Percentiles rank a stretch among this genome's conserved stretches.
Conservation (phyloP, 1,140 invertebrate genomes). For the Brachionus koreanus region DNA sequence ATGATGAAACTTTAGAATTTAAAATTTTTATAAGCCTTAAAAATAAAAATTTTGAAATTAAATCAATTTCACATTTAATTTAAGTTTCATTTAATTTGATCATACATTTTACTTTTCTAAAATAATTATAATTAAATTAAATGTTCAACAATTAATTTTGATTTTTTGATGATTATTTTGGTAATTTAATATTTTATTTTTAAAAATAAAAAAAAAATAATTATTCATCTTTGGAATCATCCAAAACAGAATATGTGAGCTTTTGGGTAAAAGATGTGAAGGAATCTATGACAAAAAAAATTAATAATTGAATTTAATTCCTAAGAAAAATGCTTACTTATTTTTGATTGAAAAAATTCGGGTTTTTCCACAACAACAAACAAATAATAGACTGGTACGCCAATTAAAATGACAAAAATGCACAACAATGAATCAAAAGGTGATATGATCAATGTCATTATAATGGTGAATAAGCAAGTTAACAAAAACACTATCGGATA, state of each 20-base stretch:
- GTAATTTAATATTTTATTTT: too few species aligned
- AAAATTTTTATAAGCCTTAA: too few species aligned
- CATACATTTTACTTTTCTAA: too few species aligned
- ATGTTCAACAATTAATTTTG: too few species aligned
- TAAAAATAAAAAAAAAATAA: neutral
- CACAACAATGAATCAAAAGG: conserved; percentile 25
- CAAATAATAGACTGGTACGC: conserved; percentile 39
- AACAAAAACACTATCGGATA: conserved; percentile 17
- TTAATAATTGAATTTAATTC: neutral
- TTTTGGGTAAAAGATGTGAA: conserved; percentile 6
- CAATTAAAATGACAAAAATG: conserved; percentile 9
- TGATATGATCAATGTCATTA: conserved; percentile 9
- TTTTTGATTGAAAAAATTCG: conserved; percentile 6
- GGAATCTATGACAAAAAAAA: neutral
- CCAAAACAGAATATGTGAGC: conserved; percentile 37
- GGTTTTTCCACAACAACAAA: conserved; percentile 28
- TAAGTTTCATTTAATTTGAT: too few species aligned
- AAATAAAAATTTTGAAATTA: too few species aligned
- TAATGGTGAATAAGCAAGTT: conserved; percentile 4
- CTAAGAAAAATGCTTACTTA: neutral
- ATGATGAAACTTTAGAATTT: too few species aligned
- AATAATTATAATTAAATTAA: too few species aligned
- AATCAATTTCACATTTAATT: too few species aligned
- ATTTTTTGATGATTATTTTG: too few species aligned
- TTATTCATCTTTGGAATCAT: conserved; percentile 33